Base-by-base conservation (phyloP, 1,140 invertebrate genomes). In the Mycetomoellerius zeteki region DNA sequence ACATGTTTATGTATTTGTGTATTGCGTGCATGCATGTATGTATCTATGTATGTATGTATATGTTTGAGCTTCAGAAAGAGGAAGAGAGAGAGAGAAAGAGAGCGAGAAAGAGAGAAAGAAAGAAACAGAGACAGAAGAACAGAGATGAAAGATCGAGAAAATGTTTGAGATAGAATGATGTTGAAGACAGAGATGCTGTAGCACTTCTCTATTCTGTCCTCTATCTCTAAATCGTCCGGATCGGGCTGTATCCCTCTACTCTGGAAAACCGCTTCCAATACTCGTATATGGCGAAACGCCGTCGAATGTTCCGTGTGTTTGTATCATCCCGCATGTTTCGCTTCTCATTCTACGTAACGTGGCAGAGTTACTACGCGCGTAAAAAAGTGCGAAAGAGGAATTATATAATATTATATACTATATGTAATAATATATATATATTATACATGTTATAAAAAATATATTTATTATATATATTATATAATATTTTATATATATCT, bases 1-100 rank as follows among this genome's bases (percentile, higher is more conserved):
- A 65, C 60, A 50, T 78, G 76, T 52, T 47, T 80, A 77, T 67
- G 50, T 78, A 58, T 78, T 52, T 80, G 52, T 72, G 86, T 78
- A 58, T 54, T 84, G 54, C 33, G 65, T 72, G 65, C 19, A 47
- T 67, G 64, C 65, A 47, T 64, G 58, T 64, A 50, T 78, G 75
- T 64, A 30, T 65, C 37, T 78, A 43, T 43, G 54, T 75, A 58
- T 58, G 54, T 67, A 37, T 52, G n/a, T 52, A 56, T 75, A 24
- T 65, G 50, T 65, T 65, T n/a, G n/a, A 56, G 50, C 2, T 16
- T 60, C 5, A 47, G 33, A 24, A 30, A 50, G 21, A n/a, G 12
- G 8, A 16, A 47, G n/a, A 6, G 16, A 3, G n/a, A n/a, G 30
- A 19, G 62, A 64, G n/a, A 47, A 37, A 64, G 50, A 43, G 56